These are phyloP conservation scores for Trachythela sp. DNA, from an alignment of 64 coral and sea anemone species.

Conservation along the genomic window DNA sequence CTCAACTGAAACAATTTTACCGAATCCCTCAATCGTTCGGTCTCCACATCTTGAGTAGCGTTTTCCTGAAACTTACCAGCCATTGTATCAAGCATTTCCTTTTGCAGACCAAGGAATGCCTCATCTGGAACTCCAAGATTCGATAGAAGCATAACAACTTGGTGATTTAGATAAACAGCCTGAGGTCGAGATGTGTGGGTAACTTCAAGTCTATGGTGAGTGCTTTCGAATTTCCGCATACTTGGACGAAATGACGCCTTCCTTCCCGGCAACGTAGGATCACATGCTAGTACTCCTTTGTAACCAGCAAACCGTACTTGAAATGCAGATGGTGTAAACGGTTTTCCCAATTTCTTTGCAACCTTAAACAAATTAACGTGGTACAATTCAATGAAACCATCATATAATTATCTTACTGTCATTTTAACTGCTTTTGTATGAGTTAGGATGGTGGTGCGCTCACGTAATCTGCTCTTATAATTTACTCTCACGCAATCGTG, in stretches of 20 bases:
- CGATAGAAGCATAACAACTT: conserved; percentile 70
- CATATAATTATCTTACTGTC: neutral
- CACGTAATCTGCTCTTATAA: too few relatives aligned
- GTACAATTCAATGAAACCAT: neutral
- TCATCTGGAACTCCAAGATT: conserved; percentile 83
- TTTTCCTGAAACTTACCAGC: conserved; percentile 42
- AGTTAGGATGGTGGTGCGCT: too few relatives aligned
- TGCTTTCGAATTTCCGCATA: conserved; percentile 71
- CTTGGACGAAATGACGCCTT: conserved; percentile 50
- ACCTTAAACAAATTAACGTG: conserved; percentile 20
- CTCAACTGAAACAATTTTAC: too few relatives aligned
- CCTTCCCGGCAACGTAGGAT: conserved; percentile 51
- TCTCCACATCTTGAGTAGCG: too few relatives aligned
- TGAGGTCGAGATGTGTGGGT: conserved; percentile 46
- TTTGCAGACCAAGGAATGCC: conserved; percentile 62
- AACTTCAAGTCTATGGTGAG: conserved; percentile 61
- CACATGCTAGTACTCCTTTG: conserved; percentile 71
- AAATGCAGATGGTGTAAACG: conserved; percentile 56
- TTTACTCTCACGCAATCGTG: too few relatives aligned
- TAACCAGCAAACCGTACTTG: conserved; percentile 79
- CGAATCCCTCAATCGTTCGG: too few relatives aligned
- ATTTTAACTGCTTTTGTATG: too few relatives aligned
- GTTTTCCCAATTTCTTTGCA: conserved; percentile 56
- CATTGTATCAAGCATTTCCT: conserved; percentile 69
- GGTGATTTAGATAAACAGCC: conserved; percentile 73